A percentile compares a stretch with the other conserved stretches of the same genome.
These are phyloP conservation scores for Atherinosoma microstoma DNA, from an alignment of 2,797 vertebrate genomes.

Conservation along the genomic window DNA sequence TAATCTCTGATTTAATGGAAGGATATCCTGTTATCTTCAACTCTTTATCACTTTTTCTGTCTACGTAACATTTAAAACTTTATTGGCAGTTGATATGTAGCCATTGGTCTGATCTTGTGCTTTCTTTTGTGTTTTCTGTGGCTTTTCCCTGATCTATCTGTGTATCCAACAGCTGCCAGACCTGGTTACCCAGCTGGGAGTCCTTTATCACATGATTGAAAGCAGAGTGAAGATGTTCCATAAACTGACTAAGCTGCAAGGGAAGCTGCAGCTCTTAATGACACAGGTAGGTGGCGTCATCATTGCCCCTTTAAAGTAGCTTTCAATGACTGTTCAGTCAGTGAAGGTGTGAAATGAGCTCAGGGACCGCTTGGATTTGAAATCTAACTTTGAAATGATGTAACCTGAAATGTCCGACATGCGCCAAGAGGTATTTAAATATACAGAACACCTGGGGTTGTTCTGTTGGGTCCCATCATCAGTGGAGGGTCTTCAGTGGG, in stretches of 20 bases:
- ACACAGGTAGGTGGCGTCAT: slow-evolving; percentile 85
- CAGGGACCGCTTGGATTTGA: neutral
- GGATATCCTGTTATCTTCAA: too few species aligned
- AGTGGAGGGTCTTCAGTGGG: too few species aligned
- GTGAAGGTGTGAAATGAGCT: neutral
- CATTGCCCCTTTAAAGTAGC: neutral
- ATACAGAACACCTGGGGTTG: neutral
- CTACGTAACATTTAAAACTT: too few species aligned
- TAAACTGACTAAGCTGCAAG: slow-evolving; percentile 92
- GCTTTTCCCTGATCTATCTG: slow-evolving; percentile 15
- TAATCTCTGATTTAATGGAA: too few species aligned
- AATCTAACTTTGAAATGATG: too few species aligned
- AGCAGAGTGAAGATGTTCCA: slow-evolving; percentile 94
- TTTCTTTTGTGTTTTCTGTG: slow-evolving; percentile 6
- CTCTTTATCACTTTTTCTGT: too few species aligned
- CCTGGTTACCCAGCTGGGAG: slow-evolving; percentile 90
- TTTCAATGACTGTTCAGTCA: neutral
- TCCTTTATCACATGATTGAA: slow-evolving; percentile 95
- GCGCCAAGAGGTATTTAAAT: too few species aligned
- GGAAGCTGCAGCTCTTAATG: slow-evolving; percentile 94
- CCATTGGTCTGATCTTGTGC: slow-evolving; percentile 7
- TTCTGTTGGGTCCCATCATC: neutral
- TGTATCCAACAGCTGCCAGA: slow-evolving; percentile 88
- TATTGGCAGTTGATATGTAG: too few species aligned
- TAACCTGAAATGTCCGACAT: too few species aligned